phyloP scores from a whole-genome alignment of 2,113 vertebrate genomes.

The Sebastes schlegelii region DNA sequence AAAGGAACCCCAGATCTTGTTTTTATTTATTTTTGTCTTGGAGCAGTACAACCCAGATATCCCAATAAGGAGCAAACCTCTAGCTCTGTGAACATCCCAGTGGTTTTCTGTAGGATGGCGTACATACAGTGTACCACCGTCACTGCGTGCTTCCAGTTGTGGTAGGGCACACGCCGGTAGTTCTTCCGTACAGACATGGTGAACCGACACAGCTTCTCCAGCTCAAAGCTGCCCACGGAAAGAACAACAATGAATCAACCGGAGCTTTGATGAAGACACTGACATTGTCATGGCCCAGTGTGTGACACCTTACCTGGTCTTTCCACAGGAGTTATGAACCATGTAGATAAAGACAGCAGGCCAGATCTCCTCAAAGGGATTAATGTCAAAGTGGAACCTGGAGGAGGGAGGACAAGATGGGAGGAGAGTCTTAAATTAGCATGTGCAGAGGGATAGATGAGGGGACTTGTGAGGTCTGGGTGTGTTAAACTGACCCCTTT shows the following conservation, averaged over 20 bases:
- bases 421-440: constrained; percentile 42
- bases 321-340: constrained; percentile 95
- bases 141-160: constrained; percentile 99
- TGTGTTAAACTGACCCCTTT: constrained; percentile 28
- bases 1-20: constrained; percentile 4
- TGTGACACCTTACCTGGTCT: constrained; percentile 86
- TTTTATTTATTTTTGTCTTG: not conserved
- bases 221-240: constrained; percentile 88
- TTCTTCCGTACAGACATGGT: constrained; percentile 99
- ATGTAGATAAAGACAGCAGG: constrained; percentile 98
- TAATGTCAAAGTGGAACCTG: constrained; percentile 98
- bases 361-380: constrained; percentile 95
- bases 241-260: not conserved
- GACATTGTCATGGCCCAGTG: not conserved
- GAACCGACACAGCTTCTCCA: constrained; percentile 97
- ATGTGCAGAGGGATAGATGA: constrained; percentile 30
- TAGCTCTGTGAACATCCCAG: constrained; percentile 92
- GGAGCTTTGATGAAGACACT: not conserved
- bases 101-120: constrained; percentile 92
- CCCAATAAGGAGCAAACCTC: constrained; percentile 85
- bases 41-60: not conserved
- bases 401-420: constrained; percentile 27
- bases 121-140: constrained; percentile 99
- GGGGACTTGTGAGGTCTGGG: constrained; percentile 15
- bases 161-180: constrained; percentile 98